Evolutionary conservation across 35 echinoderm and acorn worm species (phyloP).

Genomic region (Ptychodera flava): DNA sequence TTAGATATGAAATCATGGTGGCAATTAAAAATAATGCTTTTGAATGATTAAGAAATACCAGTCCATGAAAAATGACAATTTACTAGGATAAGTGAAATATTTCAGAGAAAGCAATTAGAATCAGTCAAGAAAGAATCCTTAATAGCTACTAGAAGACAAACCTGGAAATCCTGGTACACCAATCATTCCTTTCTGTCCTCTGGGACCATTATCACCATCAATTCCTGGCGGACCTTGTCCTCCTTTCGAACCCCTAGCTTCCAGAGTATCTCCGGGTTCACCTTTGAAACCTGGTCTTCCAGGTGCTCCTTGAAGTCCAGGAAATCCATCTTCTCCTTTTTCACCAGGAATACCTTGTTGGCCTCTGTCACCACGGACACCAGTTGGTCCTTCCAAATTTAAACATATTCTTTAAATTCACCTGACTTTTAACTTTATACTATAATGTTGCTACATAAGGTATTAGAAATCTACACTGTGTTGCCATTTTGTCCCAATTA

Average conservation of each 20-base stretch:
- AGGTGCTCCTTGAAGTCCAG: constrained; percentile 10
- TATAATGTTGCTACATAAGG: too few species aligned
- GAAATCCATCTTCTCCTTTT: constrained; percentile 14
- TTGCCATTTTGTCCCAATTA: too few species aligned
- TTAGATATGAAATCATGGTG: too few species aligned
- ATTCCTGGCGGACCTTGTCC: neutral
- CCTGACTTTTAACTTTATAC: too few species aligned
- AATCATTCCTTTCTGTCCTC: neutral
- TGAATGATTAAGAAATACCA: too few species aligned
- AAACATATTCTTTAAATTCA: too few species aligned
- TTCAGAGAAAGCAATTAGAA: too few species aligned
- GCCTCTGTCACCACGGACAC: constrained; percentile 12
- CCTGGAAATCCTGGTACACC: neutral
- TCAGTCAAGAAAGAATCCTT: too few species aligned
- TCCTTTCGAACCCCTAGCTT: constrained; percentile 2
- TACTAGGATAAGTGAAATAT: too few species aligned
- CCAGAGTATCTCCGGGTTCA: neutral
- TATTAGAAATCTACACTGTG: too few species aligned
- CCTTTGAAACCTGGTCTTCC: constrained; percentile 5
- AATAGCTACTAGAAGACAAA: neutral
- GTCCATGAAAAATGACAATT: too few species aligned
- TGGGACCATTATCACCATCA: neutral
- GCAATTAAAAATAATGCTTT: too few species aligned
- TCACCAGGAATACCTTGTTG: constrained; percentile 3
- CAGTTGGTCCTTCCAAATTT: constrained; percentile 2